phyloP scores from a whole-genome alignment of 2,797 vertebrate species.

The Nannoperca obscura region DNA sequence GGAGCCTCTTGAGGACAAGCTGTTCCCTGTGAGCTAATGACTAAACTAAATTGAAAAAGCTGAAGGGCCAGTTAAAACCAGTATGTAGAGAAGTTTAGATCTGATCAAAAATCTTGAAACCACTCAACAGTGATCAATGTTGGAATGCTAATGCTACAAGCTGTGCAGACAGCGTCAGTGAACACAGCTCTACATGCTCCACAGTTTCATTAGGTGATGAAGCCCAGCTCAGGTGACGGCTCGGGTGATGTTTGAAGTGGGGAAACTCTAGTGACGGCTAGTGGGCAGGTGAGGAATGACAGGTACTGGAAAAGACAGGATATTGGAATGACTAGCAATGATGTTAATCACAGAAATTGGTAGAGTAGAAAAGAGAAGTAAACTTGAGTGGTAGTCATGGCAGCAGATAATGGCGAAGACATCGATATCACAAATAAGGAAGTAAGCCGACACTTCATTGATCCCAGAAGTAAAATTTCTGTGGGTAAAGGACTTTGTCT shows the following conservation, averaged over 20 bases:
- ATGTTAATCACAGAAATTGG: constrained; percentile 24
- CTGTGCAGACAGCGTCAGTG: not conserved
- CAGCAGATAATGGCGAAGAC: constrained; percentile 37
- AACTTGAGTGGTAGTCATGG: constrained; percentile 24
- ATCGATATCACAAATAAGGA: constrained; percentile 42
- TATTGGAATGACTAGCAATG: not conserved
- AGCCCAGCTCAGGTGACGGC: not conserved
- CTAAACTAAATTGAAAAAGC: not conserved
- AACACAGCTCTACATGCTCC: not conserved
- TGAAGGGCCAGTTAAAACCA: not conserved
- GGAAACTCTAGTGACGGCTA: not conserved
- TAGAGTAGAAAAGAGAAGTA: not conserved
- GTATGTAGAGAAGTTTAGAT: not conserved
- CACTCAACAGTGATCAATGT: not conserved
- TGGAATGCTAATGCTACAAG: not conserved
- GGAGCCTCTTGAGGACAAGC: constrained; percentile 2
- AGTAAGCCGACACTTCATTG: constrained; percentile 49
- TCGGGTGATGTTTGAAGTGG: not conserved
- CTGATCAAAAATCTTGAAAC: not conserved
- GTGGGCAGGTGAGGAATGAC: constrained; percentile 8
- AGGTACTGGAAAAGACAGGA: not conserved
- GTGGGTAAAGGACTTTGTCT: constrained; percentile 12
- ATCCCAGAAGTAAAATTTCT: constrained; percentile 52
- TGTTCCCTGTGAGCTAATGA: not conserved
- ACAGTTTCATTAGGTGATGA: not conserved